Evolutionary conservation across 2,888 invertebrate genomes (phyloP).

Genomic region (Syrista parreyssii): DNA sequence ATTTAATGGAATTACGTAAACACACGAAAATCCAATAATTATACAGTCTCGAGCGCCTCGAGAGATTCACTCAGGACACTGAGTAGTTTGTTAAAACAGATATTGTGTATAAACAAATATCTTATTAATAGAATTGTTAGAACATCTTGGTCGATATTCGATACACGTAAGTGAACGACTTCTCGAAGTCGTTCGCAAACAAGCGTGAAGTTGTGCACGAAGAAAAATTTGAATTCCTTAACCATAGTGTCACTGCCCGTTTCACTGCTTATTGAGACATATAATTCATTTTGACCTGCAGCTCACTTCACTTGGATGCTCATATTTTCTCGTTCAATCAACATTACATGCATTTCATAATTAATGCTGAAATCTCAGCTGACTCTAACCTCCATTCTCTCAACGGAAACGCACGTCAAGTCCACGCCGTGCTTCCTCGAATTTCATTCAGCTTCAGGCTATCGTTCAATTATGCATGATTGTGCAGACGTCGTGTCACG

Average conservation of each 20-base stretch:
- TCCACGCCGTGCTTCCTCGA: background rate
- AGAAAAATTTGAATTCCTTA: background rate
- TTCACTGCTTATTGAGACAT: background rate
- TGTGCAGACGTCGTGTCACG: background rate
- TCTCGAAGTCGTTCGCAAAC: background rate
- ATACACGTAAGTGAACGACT: background rate
- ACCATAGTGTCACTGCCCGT: background rate
- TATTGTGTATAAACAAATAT: background rate
- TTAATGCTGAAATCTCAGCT: background rate
- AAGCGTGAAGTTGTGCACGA: background rate
- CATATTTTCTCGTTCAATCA: background rate
- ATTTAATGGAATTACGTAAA: too few species aligned
- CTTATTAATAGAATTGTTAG: background rate
- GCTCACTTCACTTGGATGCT: background rate
- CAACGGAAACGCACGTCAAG: background rate
- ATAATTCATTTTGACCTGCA: background rate
- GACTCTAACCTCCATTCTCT: background rate
- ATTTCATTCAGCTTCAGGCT: background rate
- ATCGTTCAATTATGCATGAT: background rate
- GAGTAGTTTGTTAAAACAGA: background rate
- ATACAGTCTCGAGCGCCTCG: background rate
- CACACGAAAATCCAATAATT: background rate
- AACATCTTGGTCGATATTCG: background rate
- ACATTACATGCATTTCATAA: background rate
- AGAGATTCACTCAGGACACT: background rate